Evolutionary conservation across 2,797 vertebrate genomes (phyloP).

Genomic region (Natrix natrix): DNA sequence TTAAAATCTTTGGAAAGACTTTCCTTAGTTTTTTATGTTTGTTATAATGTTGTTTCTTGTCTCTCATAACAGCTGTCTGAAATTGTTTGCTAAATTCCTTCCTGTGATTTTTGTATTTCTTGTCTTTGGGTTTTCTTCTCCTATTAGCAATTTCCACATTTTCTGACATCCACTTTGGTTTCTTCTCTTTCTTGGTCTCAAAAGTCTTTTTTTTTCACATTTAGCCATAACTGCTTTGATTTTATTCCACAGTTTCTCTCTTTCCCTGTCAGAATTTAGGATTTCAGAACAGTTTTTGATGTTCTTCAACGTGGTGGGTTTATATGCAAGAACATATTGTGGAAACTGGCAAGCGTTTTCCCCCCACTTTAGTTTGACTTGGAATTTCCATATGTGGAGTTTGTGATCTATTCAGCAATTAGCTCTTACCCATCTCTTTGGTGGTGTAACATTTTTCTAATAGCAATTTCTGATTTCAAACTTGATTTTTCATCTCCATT

Average conservation of each 20-base stretch:
- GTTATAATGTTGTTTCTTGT: neutral
- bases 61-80: neutral
- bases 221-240: neutral
- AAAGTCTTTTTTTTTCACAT: neutral
- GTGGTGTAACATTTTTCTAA: neutral
- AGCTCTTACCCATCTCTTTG: neutral
- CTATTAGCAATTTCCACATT: neutral
- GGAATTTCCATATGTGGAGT: neutral
- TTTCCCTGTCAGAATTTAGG: neutral
- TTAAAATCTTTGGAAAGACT: neutral
- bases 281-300: neutral
- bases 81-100: neutral
- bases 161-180: neutral
- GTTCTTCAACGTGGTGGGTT: neutral
- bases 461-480: constrained; percentile 4
- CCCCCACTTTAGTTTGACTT: neutral
- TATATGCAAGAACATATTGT: neutral
- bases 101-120: neutral
- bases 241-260: neutral
- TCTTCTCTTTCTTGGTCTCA: neutral
- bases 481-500: neutral
- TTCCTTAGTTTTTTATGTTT: neutral
- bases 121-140: neutral
- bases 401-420: neutral
- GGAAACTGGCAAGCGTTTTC: neutral